Evolutionary conservation across 2,888 invertebrate species (phyloP).

Genomic region (Cryptus armator): DNA sequence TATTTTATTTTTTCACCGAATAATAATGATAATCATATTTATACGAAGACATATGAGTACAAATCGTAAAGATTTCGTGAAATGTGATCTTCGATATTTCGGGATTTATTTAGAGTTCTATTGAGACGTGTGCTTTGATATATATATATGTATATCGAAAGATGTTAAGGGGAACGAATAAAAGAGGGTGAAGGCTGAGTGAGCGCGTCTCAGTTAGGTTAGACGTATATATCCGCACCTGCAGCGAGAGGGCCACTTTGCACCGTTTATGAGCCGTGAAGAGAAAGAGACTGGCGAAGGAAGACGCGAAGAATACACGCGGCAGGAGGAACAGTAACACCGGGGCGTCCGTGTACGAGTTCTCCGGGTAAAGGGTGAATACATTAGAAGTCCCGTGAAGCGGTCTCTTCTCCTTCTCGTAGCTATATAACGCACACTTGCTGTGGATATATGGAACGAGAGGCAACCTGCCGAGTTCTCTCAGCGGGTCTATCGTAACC

Average conservation of each 20-base stretch:
- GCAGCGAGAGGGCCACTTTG: slow-evolving; percentile 66
- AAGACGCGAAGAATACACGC: slow-evolving; percentile 30
- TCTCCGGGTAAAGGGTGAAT: slow-evolving; percentile 62
- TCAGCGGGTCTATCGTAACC: slow-evolving; percentile 51
- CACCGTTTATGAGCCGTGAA: slow-evolving; percentile 61
- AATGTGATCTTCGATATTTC: too few species aligned
- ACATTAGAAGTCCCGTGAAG: slow-evolving; percentile 59
- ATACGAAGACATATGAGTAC: too few species aligned
- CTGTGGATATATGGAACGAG: slow-evolving; percentile 45
- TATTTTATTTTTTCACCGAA: too few species aligned
- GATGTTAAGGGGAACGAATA: slow-evolving; percentile 21
- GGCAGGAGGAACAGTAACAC: slow-evolving; percentile 38
- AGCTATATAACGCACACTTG: slow-evolving; percentile 6
- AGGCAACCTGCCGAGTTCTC: slow-evolving; percentile 58
- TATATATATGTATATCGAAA: slow-evolving; percentile 9
- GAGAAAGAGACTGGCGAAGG: slow-evolving; percentile 18
- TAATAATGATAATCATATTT: too few species aligned
- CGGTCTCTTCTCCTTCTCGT: slow-evolving; percentile 2
- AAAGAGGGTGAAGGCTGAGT: slow-evolving; percentile 55
- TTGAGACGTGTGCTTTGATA: too few species aligned
- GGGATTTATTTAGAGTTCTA: too few species aligned
- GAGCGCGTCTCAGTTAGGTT: slow-evolving; percentile 63
- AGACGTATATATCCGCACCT: slow-evolving; percentile 61
- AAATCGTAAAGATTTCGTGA: too few species aligned
- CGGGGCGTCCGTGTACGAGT: slow-evolving; percentile 43